Evolutionary conservation across 2,888 invertebrate genomes (phyloP), one percentile per base, ranked within the genome.

Genomic region (Lasioglossum zephyrum): DNA sequence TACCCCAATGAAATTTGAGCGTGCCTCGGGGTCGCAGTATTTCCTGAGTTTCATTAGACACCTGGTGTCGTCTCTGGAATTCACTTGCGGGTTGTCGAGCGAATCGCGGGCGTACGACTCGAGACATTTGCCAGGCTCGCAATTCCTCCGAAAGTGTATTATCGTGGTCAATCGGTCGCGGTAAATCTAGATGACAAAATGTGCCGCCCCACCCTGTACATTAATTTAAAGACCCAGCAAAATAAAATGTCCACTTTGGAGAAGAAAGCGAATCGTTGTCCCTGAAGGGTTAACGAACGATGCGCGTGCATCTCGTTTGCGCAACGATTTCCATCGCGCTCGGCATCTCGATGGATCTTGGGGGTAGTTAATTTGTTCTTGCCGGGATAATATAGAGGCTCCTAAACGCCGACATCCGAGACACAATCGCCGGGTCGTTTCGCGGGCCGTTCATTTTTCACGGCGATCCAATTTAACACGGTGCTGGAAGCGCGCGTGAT

Each of bases 391-490:
- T 77, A 78, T 73, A 79, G 76, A 74, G 86, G 57, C 77, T 18
- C 73, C 78, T 86, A 86, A 86, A 86, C 75, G 81, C 57, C 86
- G 81, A 78, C 77, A 75, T 74, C 72, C 76, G 75, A 81, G 77
- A 78, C 47, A 69, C 53, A 47, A 76, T 63, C 47, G 31, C 36
- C 36, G 66, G 66, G 36, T 9, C n/a, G 18, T n/a, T 36, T 39
- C 18, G 70, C 47, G 49, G 76, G n/a, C 66, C 53, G 81, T 82
- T 66, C 86, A 84, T 91, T 90, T 90, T 88, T 82, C 77, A 76
- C 53, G 74, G 57, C 60, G 83, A 84, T 85, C 87, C 77, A 87
- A 89, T 90, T 90, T 90, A 84, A 81, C 82, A 66, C 76, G 74
- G 80, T 60, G 85, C 69, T 84, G 81, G 87, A 89, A 82, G 86